Evolutionary conservation across 2,888 invertebrate genomes (phyloP), one percentile per base, ranked within the genome.

Genomic region (Drosophila meridiana): DNA sequence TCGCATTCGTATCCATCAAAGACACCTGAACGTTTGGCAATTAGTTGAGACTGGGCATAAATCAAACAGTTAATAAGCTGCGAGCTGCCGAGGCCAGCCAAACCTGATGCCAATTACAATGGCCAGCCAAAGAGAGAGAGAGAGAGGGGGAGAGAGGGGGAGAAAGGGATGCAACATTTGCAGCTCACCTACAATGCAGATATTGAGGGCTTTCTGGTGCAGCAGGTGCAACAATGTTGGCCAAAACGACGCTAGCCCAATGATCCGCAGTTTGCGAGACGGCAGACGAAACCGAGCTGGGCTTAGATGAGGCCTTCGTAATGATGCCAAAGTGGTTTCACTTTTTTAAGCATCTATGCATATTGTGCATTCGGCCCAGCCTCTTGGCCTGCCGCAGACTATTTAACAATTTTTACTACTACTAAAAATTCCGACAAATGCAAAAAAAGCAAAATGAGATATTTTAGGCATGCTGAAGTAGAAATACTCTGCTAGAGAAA

Each of bases 361-460:
- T 67, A 67, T 60, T 52, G 50, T 66, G 55, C 62, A 34, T 67
- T 53, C 32, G 32, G 65, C 78, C 87, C 84, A 82, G 71, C 80
- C 85, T 74, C 87, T 84, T 59, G 66, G 81, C 76, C 71, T 67
- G 86, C 86, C 84, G 84, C 87, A 83, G 73, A 89, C 84, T 87
- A 81, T 86, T 86, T 90, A 88, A 86, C 89, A 81, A 79, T 83
- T 86, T 85, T 86, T 86, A 89, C 88, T 89, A 78, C 85, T 86
- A 88, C 83, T 88, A 86, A 86, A 90, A 90, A 83, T 78, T 58
- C 59, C 69, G 69, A 14, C 59, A 62, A 58, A 45, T 40, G 40
- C 45, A 57, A 42, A 40, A 60, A 42, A 14, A 13, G 5, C n/a
- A 30, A 28, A 32, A 32, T n/a, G 1, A 9, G 1, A 40, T 6